Base-by-base conservation (phyloP, 2,113 vertebrate genomes). In the Burhinus bistriatus region DNA sequence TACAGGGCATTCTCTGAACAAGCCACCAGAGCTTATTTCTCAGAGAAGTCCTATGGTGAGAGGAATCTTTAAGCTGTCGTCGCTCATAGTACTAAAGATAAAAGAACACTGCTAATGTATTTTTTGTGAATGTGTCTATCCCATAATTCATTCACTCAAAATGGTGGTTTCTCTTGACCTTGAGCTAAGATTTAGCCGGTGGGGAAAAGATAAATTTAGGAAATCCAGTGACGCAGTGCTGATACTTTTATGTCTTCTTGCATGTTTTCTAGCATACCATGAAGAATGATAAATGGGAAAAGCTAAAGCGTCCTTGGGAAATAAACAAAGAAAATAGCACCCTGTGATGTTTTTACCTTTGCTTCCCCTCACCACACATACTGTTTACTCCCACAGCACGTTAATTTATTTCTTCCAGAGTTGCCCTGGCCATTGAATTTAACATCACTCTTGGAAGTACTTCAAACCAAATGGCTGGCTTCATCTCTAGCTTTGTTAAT, bases 331-430 rank as follows among this genome's bases (percentile, higher is more conserved):
- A 83, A 83, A 85, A 40, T 51, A 90, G 54, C 70, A 85, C 78
- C 65, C 77, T 61, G 45, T 77, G 87, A 83, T 95, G 76, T 84
- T 96, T 95, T 92, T 91, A 91, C 89, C 66, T 91, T 89, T 95
- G 77, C 57, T 89, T 91, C 66, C 49, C 49, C 66, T 79, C 54
- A 87, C 73, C 61, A 87, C 70, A 70, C 77, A 76, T 29, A 65
- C 52, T 81, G 81, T 83, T 93, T 69, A 78, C 81, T 91, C 87
- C 94, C 89, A 89, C 40, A 85, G 93, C 75, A 80, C 51, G 80
- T 69, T 94, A 93, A 94, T 92, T 96, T 94, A 72, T 90, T 97
- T 95, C 84, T 94, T 96, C 91, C 94, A 95, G 83, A 90, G 81
- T 69, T 91, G 78, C 89, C 51, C 87, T 93, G 73, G 78, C 88